Evolutionary conservation across 2,113 vertebrate species (phyloP).

Genomic region (Piaya cayana): DNA sequence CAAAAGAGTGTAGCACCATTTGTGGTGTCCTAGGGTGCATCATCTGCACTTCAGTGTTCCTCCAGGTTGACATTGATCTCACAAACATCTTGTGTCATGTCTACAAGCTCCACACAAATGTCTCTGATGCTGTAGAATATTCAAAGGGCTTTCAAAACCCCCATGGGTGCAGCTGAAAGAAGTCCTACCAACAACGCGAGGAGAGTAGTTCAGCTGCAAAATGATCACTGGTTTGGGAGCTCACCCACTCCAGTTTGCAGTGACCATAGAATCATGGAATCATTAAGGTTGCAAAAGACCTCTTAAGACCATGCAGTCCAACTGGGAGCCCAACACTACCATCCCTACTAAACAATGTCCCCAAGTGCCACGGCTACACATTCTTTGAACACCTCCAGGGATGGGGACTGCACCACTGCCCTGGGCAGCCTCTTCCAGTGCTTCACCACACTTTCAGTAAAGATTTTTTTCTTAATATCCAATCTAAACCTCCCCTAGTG

Average conservation of each 20-base stretch:
- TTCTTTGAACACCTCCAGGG: too few relatives aligned
- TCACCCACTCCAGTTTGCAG: not conserved
- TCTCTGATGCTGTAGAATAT: not conserved
- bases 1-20: rapidly evolving
- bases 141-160: not conserved
- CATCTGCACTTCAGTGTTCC: not conserved
- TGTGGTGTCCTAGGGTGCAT: not conserved
- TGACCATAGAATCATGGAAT: too few relatives aligned
- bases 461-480: too few relatives aligned
- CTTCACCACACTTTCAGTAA: too few relatives aligned
- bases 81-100: not conserved
- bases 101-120: rapidly evolving
- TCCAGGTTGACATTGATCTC: not conserved
- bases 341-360: too few relatives aligned
- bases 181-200: not conserved
- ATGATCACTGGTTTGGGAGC: not conserved
- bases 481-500: too few relatives aligned
- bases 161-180: not conserved
- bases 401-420: too few relatives aligned
- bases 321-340: too few relatives aligned
- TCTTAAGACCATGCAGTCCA: too few relatives aligned
- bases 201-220: not conserved
- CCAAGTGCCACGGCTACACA: too few relatives aligned
- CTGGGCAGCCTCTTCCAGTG: too few relatives aligned
- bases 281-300: too few relatives aligned